These are phyloP conservation scores for Cabera pusaria DNA, from an alignment of 2,888 invertebrate species.

Conservation along the genomic window DNA sequence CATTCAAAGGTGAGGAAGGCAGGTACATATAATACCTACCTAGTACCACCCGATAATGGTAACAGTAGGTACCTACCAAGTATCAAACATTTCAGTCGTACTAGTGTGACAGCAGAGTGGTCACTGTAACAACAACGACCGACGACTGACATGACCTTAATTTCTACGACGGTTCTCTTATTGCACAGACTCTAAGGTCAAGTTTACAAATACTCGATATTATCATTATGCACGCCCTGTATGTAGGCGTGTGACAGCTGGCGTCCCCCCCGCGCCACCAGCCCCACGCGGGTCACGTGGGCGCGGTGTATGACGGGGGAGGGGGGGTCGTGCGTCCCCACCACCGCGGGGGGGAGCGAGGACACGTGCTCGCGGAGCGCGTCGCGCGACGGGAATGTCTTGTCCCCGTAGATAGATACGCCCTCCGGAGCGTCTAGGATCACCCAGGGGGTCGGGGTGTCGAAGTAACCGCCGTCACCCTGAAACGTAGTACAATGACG, in stretches of 20 bases:
- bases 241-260: slow-evolving; percentile 61
- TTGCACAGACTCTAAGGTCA: no score
- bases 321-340: slow-evolving; percentile 27
- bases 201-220: slow-evolving; percentile 61
- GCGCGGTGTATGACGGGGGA: slow-evolving; percentile 45
- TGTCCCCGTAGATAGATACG: slow-evolving; percentile 52
- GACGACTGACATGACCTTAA: no score
- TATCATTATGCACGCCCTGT: slow-evolving; percentile 43
- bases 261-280: slow-evolving; percentile 49
- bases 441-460: slow-evolving; percentile 56
- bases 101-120: no score
- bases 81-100: no score
- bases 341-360: slow-evolving; percentile 39
- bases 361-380: slow-evolving; percentile 45
- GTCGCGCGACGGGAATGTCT: slow-evolving; percentile 51
- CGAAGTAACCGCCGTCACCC: slow-evolving; percentile 76
- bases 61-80: no score
- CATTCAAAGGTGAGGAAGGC: no score
- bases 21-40: no score
- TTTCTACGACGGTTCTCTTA: no score
- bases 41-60: no score
- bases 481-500: slow-evolving; percentile 35
- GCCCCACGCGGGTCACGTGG: slow-evolving; percentile 41
- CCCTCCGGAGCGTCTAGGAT: slow-evolving; percentile 39
- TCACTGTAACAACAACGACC: no score